Base-by-base conservation (phyloP, 2,113 vertebrate genomes). In the Stegastes partitus region DNA sequence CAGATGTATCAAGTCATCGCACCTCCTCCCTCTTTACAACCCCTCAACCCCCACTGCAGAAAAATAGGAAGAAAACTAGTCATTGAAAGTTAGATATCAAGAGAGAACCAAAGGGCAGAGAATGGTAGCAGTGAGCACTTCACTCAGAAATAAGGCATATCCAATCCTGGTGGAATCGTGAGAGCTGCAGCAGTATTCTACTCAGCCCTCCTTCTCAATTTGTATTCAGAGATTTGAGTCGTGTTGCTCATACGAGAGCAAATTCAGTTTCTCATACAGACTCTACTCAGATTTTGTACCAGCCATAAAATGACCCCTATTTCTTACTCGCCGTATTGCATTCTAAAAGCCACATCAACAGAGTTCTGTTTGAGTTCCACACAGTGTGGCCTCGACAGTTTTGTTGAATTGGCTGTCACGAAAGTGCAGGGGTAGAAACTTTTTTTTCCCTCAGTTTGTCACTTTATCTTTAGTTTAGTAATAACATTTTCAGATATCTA, bases 111-210 rank as follows among this genome's bases (percentile, higher is more conserved):
- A 67, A 67, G 74, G 62, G 64, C 21, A 76, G 47, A 59, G 68
- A 68, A 82, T 42, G 6, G 68, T 1, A 28, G 75, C 31, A 28
- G 64, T 21, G 5, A 70, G 49, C 65, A 68, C 79, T 78, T 79
- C 72, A 84, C 53, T 77, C 71, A 54, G 49, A 80, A 87, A 90
- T 74, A 86, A 81, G 72, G 61, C 16, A 44, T 59, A 82, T 77
- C 72, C 51, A 82, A 74, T 86, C 72, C 51, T 51, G 37, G 61
- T n/a, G 65, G 72, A 85, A 77, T 86, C 49, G 76, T 44, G 37
- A 49, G 66, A 64, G 63, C 26, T 3, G 10, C 21, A 34, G 65
- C 70, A 34, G 39, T 31, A 50, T 78, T 61, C 75, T 67, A 64
- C 55, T 53, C 37, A 53, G n/a, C 23, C 53, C 65, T 59, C 37